phyloP scores from a whole-genome alignment of 2,113 vertebrate species.

The Mixornis gularis region DNA sequence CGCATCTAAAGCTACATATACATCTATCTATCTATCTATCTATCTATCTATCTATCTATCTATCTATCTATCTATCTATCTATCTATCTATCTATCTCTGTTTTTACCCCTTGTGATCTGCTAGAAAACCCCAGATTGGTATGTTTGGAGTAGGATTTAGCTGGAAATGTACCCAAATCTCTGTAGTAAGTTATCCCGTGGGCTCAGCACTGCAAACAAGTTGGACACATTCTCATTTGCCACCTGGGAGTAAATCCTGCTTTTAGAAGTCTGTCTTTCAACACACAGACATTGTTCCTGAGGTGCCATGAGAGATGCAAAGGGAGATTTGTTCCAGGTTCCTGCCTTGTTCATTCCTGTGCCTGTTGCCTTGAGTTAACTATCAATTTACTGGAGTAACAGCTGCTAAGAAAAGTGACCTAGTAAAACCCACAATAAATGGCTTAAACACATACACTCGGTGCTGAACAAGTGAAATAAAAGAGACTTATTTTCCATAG shows the following conservation, averaged over 20 bases:
- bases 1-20: not conserved
- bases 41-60: not conserved
- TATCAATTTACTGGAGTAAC: not conserved
- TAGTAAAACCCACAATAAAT: not conserved
- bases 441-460: not conserved
- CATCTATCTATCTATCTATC: not conserved
- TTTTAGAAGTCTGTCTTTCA: not conserved
- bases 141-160: not conserved
- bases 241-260: not conserved
- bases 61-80: not conserved
- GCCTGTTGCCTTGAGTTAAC: not conserved
- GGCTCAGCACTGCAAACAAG: not conserved
- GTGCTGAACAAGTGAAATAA: not conserved
- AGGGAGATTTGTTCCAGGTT: not conserved
- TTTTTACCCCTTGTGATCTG: not conserved
- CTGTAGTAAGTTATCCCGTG: not conserved
- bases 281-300: not conserved
- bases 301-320: not conserved
- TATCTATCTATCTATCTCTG: too few relatives aligned
- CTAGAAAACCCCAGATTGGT: not conserved
- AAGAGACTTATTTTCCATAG: not conserved
- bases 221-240: not conserved
- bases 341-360: not conserved
- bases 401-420: not conserved
- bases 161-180: not conserved